Conservation (phyloP, 2,113 vertebrate genomes). For the Elgaria multicarinata region DNA sequence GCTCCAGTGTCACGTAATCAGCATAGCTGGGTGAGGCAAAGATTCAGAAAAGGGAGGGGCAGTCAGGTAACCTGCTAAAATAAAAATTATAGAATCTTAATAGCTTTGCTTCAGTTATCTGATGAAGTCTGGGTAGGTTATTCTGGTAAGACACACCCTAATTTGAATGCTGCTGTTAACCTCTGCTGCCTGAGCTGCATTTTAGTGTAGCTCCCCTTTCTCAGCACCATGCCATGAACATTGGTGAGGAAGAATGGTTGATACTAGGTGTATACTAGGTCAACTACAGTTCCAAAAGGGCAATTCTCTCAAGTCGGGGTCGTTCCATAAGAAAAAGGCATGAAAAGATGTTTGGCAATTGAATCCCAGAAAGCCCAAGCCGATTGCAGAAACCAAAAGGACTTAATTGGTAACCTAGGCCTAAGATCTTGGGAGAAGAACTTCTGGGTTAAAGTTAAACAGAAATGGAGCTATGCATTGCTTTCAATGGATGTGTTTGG, state of each 20-base stretch:
- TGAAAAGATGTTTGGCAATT: background rate
- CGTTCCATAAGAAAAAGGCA: background rate
- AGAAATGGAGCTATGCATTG: background rate
- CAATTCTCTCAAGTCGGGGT: background rate
- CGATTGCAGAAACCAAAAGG: background rate
- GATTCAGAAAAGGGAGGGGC: background rate
- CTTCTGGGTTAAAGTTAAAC: background rate
- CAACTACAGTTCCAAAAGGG: background rate
- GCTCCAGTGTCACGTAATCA: background rate
- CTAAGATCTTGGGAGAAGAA: background rate
- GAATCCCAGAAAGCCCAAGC: background rate
- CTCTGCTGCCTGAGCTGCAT: background rate
- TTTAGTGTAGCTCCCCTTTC: background rate
- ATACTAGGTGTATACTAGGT: background rate
- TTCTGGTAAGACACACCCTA: background rate
- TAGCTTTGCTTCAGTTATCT: background rate
- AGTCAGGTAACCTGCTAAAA: background rate
- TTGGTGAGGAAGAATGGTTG: background rate
- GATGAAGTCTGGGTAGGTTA: background rate
- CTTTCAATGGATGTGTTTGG: background rate
- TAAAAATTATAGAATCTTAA: background rate
- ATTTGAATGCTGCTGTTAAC: background rate
- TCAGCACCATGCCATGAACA: background rate
- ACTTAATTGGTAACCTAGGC: no score
- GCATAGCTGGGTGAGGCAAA: background rate